Evolutionary conservation across 2,797 vertebrate genomes (phyloP), one percentile per base, ranked within the genome.

Genomic region (Macropodus opercularis): DNA sequence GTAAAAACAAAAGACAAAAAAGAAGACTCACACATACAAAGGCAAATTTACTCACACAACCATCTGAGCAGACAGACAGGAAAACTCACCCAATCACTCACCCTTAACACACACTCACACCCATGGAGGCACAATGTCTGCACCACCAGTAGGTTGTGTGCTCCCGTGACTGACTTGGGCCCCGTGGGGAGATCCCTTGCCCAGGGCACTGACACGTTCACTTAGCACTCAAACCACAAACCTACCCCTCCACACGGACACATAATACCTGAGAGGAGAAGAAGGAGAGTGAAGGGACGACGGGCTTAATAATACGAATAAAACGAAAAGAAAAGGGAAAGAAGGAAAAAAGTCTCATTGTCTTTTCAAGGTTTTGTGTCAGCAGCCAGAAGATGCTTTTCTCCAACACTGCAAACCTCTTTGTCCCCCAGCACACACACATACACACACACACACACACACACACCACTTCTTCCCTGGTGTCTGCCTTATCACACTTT

Each of bases 191-290:
- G 79, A 87, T 62, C 75, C 79, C 56, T 65, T 69, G 77, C 88
- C 79, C 75, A 68, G 38, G 68, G 82, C 85, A 81, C 86, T 89
- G 88, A 92, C 90, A 91, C 85, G 75, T 87, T 81, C 72, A 62
- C 85, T 90, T 87, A 90, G 75, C 67, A 40, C 80, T 88, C 77
- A 85, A 84, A 87, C 68, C 72, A 61, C 75, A 82, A 77, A 79
- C 49, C 75, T 35, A 63, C 72, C 63, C 51, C 17, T 72, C 46
- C 57, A 44, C 58, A 54, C 62, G 36, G 40, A 58, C 58, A 6
- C 21, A 26, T 7, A 24, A 64, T 18, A 84, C 61, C 64, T 68
- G 40, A 35, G 22, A 63, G 51, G 19, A 55, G 49, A 3, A 42
- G 34, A 19, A 48, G 31, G 29, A 40, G 41, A 50, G n/a, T n/a